Evolutionary conservation across 2,888 invertebrate genomes (phyloP).

Genomic region (Melinaea marsaeus): DNA sequence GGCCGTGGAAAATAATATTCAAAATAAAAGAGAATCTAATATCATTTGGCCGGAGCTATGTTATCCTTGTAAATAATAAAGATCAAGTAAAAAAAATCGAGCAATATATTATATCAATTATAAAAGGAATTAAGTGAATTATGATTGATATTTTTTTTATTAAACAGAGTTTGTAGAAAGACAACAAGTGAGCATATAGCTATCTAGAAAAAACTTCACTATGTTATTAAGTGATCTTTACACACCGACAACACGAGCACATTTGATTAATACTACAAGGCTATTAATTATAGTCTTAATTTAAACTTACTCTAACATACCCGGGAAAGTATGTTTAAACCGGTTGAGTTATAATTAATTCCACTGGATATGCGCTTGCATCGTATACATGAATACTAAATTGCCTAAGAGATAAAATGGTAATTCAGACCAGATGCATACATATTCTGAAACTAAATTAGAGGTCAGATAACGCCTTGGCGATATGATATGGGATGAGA

Average conservation of each 20-base stretch:
- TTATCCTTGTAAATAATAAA: conserved; percentile 2
- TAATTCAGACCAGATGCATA: conserved; percentile 60
- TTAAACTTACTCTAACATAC: conserved; percentile 21
- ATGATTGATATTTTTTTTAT: too few species aligned
- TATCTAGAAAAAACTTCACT: too few species aligned
- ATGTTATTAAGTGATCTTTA: too few species aligned
- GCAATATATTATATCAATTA: too few species aligned
- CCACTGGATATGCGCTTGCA: conserved; percentile 60
- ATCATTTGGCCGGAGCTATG: conserved; percentile 2
- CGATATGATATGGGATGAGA: conserved; percentile 32
- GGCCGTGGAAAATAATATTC: conserved; percentile 5
- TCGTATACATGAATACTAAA: conserved; percentile 71
- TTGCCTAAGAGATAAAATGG: conserved; percentile 71
- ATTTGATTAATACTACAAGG: conserved; percentile 12
- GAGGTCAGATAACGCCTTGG: conserved; percentile 45
- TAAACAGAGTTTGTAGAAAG: too few species aligned
- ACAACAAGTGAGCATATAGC: too few species aligned
- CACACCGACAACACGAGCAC: too few species aligned
- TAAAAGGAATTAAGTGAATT: too few species aligned
- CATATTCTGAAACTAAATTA: conserved; percentile 59
- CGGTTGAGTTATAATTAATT: conserved; percentile 60
- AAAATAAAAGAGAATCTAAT: conserved; percentile 5
- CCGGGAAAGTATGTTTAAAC: conserved; percentile 26
- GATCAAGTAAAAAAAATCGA: background rate
- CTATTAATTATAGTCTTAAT: conserved; percentile 4